A percentile compares a stretch with the other conserved stretches of the same genome.
Conservation (phyloP, 2,888 invertebrate species). For the Andrena haemorrhoa region DNA sequence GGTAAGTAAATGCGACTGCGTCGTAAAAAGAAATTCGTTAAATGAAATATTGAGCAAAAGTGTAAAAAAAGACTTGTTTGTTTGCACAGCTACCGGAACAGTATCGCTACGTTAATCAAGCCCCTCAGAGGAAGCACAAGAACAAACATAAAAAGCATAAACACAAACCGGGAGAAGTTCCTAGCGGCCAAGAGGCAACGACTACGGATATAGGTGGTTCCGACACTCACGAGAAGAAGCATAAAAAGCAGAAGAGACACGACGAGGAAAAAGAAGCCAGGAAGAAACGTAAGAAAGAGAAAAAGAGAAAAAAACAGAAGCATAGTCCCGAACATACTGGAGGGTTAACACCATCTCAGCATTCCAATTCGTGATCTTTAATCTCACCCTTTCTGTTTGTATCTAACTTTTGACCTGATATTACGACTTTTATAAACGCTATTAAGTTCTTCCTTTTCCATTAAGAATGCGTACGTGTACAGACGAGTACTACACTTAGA, state of each 20-base stretch:
- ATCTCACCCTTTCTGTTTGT: conserved; percentile 62
- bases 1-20: conserved; percentile 83
- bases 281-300: conserved; percentile 97
- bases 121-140: conserved; percentile 96
- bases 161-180: conserved; percentile 94
- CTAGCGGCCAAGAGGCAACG: conserved; percentile 90
- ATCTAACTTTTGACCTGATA: conserved; percentile 56
- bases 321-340: conserved; percentile 95
- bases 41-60: background rate
- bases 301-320: conserved; percentile 97
- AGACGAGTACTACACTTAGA: conserved; percentile 3
- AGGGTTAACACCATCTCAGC: conserved; percentile 88
- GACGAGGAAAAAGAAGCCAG: conserved; percentile 96
- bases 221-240: conserved; percentile 97
- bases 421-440: conserved; percentile 22
- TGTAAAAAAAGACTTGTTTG: conserved; percentile 31
- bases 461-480: conserved; percentile 20
- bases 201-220: conserved; percentile 88
- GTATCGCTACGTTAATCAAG: conserved; percentile 96
- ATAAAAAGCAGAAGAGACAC: conserved; percentile 96
- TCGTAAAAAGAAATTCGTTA: background rate
- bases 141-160: conserved; percentile 98
- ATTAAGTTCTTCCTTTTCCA: conserved; percentile 27
- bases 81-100: conserved; percentile 93
- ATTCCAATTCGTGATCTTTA: conserved; percentile 86